Evolutionary conservation across 2,113 vertebrate genomes (phyloP).

Genomic region (Nesoenas mayeri): DNA sequence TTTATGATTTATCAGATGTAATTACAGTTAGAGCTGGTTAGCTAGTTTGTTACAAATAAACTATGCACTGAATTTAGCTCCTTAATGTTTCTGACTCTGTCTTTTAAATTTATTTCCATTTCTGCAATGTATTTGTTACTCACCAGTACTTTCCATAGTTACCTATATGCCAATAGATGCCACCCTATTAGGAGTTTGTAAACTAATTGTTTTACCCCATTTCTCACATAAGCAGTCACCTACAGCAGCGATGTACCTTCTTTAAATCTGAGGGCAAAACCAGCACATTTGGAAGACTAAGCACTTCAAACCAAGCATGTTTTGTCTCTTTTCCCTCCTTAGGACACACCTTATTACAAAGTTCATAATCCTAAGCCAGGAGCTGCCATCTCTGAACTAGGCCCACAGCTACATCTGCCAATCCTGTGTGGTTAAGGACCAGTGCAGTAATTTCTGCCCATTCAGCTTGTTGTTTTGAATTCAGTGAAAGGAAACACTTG

Average conservation of each 20-base stretch:
- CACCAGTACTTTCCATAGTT: background rate
- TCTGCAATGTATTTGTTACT: background rate
- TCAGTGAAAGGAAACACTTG: background rate
- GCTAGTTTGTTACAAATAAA: conserved; percentile 40
- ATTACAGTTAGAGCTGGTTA: background rate
- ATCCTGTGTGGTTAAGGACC: background rate
- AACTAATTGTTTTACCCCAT: background rate
- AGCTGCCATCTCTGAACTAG: background rate
- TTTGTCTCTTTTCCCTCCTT: background rate
- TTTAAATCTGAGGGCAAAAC: background rate
- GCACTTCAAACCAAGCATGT: background rate
- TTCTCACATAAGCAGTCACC: background rate
- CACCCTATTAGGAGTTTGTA: background rate
- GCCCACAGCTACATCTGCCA: background rate
- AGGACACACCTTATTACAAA: background rate
- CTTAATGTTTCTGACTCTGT: background rate
- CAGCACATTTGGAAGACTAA: background rate
- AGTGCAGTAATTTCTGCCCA: background rate
- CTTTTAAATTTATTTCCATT: background rate
- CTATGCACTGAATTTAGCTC: background rate
- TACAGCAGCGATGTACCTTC: background rate
- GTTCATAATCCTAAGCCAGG: background rate
- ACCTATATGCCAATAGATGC: background rate
- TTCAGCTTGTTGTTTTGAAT: background rate
- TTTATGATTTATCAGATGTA: background rate